A percentile compares a stretch with the other conserved stretches of the same genome.
Evolutionary conservation across 2,888 invertebrate species (phyloP).

Genomic region (Diarsia mendica): DNA sequence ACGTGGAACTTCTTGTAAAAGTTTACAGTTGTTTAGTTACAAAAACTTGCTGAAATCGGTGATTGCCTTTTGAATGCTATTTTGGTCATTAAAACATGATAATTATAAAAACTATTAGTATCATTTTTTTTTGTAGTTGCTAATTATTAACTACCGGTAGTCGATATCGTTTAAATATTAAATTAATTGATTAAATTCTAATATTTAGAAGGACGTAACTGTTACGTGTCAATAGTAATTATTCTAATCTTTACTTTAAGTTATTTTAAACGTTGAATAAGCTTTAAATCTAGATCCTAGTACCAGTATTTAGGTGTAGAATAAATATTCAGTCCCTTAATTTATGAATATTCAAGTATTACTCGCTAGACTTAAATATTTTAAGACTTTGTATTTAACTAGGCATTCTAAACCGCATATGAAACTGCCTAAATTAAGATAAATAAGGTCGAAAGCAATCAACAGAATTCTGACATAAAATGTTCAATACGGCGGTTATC

Average conservation of each 20-base stretch:
- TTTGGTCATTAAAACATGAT: background rate
- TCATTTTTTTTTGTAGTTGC: background rate
- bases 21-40: background rate
- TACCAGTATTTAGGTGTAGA: background rate
- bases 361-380: conserved; percentile 23
- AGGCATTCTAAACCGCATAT: conserved; percentile 16
- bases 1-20: background rate
- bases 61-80: background rate
- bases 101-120: background rate
- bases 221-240: background rate
- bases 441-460: conserved; percentile 8
- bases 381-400: conserved; percentile 19
- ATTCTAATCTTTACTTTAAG: conserved; percentile 1
- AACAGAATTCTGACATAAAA: conserved; percentile 6
- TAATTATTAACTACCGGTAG: background rate
- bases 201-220: background rate
- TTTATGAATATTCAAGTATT: conserved; percentile 54
- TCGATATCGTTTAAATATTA: background rate
- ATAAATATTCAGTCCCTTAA: conserved; percentile 46
- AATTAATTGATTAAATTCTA: background rate
- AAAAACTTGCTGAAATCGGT: background rate
- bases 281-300: conserved; percentile 4
- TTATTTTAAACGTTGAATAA: conserved; percentile 23
- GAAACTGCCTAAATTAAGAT: conserved; percentile 1
- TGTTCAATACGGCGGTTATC: background rate